Evolutionary conservation across 2,888 invertebrate genomes (phyloP).

Genomic region (Oxystoma pomonae): DNA sequence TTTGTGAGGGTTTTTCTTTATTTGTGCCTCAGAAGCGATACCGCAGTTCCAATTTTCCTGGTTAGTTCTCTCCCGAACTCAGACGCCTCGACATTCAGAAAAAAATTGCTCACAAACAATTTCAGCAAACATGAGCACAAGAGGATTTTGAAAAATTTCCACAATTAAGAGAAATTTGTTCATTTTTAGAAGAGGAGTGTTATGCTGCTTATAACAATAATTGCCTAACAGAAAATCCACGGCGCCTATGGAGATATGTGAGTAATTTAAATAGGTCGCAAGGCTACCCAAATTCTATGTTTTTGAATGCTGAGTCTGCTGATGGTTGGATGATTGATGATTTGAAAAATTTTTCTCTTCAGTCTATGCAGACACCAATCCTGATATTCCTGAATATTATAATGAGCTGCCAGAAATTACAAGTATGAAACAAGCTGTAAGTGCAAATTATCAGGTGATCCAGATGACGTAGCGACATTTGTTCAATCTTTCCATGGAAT

Average conservation of each 20-base stretch:
- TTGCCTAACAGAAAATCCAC: background rate
- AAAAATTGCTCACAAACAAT: no score
- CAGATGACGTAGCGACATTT: background rate
- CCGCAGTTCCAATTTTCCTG: no score
- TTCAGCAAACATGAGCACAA: no score
- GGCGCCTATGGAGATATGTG: background rate
- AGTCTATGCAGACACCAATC: background rate
- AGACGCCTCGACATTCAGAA: no score
- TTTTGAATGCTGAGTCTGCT: background rate
- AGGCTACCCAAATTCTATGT: background rate
- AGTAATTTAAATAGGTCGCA: background rate
- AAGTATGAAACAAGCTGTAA: background rate
- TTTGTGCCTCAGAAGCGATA: no score
- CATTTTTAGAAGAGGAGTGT: background rate
- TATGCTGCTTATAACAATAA: background rate
- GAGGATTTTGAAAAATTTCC: no score
- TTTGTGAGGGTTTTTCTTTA: no score
- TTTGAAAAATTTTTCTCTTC: background rate
- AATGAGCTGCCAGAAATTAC: background rate
- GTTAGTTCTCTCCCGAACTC: no score
- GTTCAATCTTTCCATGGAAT: background rate
- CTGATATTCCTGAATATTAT: background rate
- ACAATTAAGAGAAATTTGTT: background rate
- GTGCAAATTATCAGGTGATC: background rate
- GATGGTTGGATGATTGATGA: background rate